Base-by-base conservation (phyloP, 2,888 invertebrate genomes). In the Gonocerus acuteangulatus region DNA sequence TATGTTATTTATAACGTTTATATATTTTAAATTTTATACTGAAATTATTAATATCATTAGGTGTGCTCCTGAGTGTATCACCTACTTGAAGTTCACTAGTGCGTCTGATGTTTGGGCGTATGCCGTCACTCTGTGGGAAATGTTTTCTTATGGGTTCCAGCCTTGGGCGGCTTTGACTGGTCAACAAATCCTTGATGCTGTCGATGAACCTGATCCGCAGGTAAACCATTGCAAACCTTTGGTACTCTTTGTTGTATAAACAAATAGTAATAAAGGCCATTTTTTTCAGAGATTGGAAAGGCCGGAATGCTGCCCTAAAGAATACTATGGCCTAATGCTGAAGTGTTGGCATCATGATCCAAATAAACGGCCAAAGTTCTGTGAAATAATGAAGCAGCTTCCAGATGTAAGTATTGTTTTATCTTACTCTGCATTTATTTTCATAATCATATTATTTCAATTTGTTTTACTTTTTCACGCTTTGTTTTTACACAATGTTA, bases 31-130 rank as follows among this genome's bases (percentile, higher is more conserved):
- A 7, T 45, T 13, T 13, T 45, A 7, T 45, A 13, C 9, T 13
- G 15, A 15, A 34, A 34, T 34, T 9, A 9, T 34, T 13, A 34
- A 13, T 34, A 9, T 34, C n/a, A n/a, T n/a, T 49, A 87, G 87
- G 87, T 96, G 96, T 78, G 96, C 97, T 0, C 96, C 97, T 0
- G 97, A 99, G 76, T 95, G 94, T 73, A 96, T 99, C 69, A 89
- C 93, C 68, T 96, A 90, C 74, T 79, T 97, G 63, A 85, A 92
- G 62, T 99, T 99, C 74, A 99, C 97, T 1, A 91, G 94, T 6
- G 87, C 95, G 4, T 94, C 94, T 61, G 99, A 99, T 73, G 94
- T 96, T 0, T 99, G 97, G 97, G 94, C 97, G 0, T 99, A 87
- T 73, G 97, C 92, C 2, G 93, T 96, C 0, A 94, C 95, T n/a